Evolutionary conservation across 2,113 vertebrate species (phyloP).

Genomic region (Pedionomus torquatus): DNA sequence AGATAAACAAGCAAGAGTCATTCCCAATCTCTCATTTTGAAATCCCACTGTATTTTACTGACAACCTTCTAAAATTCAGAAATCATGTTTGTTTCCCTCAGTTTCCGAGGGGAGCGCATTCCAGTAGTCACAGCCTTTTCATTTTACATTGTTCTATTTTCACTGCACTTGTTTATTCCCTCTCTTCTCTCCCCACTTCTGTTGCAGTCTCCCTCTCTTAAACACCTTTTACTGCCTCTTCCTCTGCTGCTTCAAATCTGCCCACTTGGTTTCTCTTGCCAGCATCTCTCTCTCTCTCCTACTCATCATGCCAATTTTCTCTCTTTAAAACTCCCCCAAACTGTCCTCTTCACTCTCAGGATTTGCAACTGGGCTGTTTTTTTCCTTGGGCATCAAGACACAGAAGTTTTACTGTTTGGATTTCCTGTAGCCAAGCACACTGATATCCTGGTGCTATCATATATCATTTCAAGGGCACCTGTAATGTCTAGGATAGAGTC

Average conservation of each 20-base stretch:
- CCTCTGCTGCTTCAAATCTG: constrained; percentile 14
- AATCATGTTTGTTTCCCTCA: background rate
- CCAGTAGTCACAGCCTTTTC: background rate
- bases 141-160: background rate
- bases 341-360: background rate
- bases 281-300: constrained; percentile 27
- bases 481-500: background rate
- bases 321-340: background rate
- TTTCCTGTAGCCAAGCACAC: background rate
- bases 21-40: background rate
- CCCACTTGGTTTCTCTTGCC: constrained; percentile 43
- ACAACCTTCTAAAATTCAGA: background rate
- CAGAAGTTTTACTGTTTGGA: background rate
- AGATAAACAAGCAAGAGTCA: background rate
- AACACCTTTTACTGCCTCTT: constrained; percentile 2
- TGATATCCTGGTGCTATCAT: background rate
- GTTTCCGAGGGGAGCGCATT: background rate
- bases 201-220: background rate
- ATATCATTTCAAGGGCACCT: background rate
- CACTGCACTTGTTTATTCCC: background rate
- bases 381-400: background rate
- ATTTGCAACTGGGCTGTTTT: background rate
- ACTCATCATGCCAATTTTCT: background rate
- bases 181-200: background rate
- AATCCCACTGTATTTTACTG: background rate